Evolutionary conservation across 2,797 vertebrate genomes (phyloP), one percentile per base, ranked within the genome.

Genomic region (Tokudaia tokunoshimensis): DNA sequence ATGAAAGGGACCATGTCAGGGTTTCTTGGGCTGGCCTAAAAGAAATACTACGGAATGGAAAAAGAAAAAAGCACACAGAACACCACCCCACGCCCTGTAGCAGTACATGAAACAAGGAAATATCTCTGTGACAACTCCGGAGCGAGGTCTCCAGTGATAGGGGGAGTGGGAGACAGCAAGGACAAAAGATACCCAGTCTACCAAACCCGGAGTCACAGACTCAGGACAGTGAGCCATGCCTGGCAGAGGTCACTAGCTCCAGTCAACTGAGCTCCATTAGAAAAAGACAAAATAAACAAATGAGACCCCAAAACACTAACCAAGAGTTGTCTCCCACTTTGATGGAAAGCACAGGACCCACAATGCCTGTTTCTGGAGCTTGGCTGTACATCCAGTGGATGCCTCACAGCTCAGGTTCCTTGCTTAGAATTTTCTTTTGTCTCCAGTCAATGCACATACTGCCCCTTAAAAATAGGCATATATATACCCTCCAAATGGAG

Each of bases 341-440:
- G 59, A 70, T 76, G 22, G 9, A 70, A 86, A 84, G 31, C 41
- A 52, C 4, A 29, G 50, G 34, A 41, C 50, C 61, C 47, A 20
- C 34, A 41, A 2, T 61, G 50, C 44, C 52, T 50, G 11, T 31
- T n/a, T 31, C 67, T 57, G 3, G 57, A 83, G 8, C 37, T 19
- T 22, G 20, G 19, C 20, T 44, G 41, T 20, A 12, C 44, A 13
- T 50, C 29, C 3, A 55, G 0, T 10, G 65, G 82, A 70, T 92
- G 78, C 47, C 34, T 34, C 24, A 31, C 12, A 59, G 44, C 67
- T 79, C 11, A 57, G 14, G 10, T 82, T 52, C 3, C 72, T 44
- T 82, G 50, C 12, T 37, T 55, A 70, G 50, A 82, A 55, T 75
- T 89, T 87, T 67, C 41, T 92, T 94, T 82, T 55, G 10, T 61